Percentiles rank a stretch among this genome's conserved stretches.
Conservation (phyloP, 2,113 vertebrate genomes). For the Dasypus novemcinctus region DNA sequence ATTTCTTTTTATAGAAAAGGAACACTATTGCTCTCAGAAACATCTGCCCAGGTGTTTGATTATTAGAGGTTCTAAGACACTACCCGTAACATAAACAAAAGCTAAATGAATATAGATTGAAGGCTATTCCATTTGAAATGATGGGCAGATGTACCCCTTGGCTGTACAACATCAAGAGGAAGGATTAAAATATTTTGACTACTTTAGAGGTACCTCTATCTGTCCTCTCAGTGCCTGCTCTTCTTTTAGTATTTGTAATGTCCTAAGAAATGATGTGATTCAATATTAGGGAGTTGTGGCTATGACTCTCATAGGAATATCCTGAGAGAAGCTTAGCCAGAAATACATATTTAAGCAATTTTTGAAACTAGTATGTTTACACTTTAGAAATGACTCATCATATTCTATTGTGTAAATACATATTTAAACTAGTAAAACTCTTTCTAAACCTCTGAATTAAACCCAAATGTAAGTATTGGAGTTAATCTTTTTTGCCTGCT, state of each 20-base stretch:
- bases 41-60: constrained; percentile 41
- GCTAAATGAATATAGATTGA: not conserved
- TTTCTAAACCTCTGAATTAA: constrained; percentile 80
- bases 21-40: constrained; percentile 45
- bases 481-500: constrained; percentile 79
- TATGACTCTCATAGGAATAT: constrained; percentile 38
- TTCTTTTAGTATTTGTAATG: not conserved
- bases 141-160: not conserved
- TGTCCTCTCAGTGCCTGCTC: not conserved
- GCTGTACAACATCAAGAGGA: not conserved
- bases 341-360: constrained; percentile 79
- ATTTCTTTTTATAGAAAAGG: constrained; percentile 37
- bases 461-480: constrained; percentile 76
- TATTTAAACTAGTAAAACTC: constrained; percentile 75
- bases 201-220: not conserved
- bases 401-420: constrained; percentile 80
- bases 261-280: not conserved
- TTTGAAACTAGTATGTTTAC: constrained; percentile 81
- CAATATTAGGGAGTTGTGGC: constrained; percentile 46
- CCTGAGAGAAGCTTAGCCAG: constrained; percentile 20
- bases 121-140: constrained; percentile 31
- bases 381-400: constrained; percentile 78
- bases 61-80: constrained; percentile 28
- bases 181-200: constrained; percentile 45
- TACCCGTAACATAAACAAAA: constrained; percentile 38